Percentiles rank a stretch among this genome's conserved stretches.
Evolutionary conservation across 1,140 invertebrate species (phyloP).

Genomic region (Nasonia longicornis): DNA sequence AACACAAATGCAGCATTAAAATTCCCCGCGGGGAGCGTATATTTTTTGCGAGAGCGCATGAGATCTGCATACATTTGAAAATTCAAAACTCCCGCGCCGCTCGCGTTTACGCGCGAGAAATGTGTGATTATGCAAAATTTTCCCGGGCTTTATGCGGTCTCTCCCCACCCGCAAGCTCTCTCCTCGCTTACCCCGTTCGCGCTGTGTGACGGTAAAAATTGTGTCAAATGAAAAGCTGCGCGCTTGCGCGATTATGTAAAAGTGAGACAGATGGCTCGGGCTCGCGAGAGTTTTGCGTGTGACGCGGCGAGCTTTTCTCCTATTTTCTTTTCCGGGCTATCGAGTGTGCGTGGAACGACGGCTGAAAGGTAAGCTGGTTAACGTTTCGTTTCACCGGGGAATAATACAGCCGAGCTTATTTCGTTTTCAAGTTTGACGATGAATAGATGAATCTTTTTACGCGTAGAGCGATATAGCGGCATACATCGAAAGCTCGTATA

Average conservation of each 20-base stretch:
- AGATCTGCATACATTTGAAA: constrained; percentile 40
- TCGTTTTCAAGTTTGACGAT: background rate
- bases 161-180: no score
- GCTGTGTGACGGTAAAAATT: background rate
- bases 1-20: constrained; percentile 26
- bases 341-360: no score
- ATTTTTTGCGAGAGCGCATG: constrained; percentile 2
- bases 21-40: background rate
- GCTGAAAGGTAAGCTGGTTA: no score
- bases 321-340: background rate
- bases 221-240: constrained; percentile 31
- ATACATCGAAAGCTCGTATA: background rate
- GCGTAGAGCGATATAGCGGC: no score
- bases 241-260: background rate
- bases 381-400: no score
- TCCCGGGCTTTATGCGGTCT: background rate
- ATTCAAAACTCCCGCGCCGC: constrained; percentile 18
- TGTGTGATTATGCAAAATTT: constrained; percentile 40
- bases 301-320: background rate
- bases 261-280: background rate
- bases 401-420: background rate
- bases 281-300: background rate
- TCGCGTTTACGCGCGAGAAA: constrained; percentile 10
- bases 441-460: no score
- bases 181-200: background rate